Conservation (phyloP, 2,888 invertebrate species). For the Polyploca ridens region DNA sequence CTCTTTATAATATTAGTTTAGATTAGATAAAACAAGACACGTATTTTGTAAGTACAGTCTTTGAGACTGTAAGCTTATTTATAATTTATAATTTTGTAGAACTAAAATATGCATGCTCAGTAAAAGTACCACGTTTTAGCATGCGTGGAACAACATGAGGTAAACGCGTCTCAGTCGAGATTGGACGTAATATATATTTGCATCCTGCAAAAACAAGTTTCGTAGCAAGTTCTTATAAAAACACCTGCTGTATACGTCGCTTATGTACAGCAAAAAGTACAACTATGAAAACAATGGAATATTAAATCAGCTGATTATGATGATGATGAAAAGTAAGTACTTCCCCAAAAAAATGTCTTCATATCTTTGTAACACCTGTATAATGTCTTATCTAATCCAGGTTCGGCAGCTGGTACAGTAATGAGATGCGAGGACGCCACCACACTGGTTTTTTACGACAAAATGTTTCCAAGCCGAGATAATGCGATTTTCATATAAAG, state of each 20-base stretch:
- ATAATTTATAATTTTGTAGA: too few species aligned
- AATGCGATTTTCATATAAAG: slow-evolving; percentile 64
- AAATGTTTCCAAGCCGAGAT: slow-evolving; percentile 38
- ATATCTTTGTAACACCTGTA: background rate
- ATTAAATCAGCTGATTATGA: too few species aligned
- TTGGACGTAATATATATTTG: background rate
- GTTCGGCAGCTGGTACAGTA: slow-evolving; percentile 31
- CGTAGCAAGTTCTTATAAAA: background rate
- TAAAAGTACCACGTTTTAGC: background rate
- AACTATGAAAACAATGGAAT: too few species aligned
- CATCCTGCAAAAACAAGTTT: slow-evolving; percentile 18
- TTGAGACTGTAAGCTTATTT: too few species aligned
- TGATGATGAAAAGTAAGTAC: too few species aligned
- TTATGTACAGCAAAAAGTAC: background rate
- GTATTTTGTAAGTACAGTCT: too few species aligned
- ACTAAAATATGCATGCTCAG: too few species aligned
- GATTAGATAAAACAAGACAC: too few species aligned
- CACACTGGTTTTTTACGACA: slow-evolving; percentile 35
- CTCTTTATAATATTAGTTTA: too few species aligned
- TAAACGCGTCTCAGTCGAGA: background rate
- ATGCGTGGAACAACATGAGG: background rate
- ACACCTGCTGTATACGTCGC: background rate
- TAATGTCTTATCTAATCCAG: slow-evolving; percentile 21
- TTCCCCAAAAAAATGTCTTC: background rate
- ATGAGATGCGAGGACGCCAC: slow-evolving; percentile 42